A percentile compares a stretch with the other conserved stretches of the same genome.
phyloP scores from a whole-genome alignment of 2,797 vertebrate genomes.

The Enteromius trimaculatus region DNA sequence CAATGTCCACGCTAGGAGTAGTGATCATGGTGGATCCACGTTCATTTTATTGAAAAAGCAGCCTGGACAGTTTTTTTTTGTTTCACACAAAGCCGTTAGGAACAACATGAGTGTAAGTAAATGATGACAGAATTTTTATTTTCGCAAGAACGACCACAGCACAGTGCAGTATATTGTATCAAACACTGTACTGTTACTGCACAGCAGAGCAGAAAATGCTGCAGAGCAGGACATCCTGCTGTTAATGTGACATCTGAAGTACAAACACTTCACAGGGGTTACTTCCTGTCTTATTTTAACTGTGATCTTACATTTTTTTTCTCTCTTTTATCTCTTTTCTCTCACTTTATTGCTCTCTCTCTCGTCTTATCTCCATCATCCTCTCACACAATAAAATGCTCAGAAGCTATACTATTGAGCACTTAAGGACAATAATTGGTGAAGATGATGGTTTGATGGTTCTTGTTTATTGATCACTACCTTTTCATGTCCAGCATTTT shows the following conservation, averaged over 20 bases:
- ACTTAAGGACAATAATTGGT: conserved; percentile 24
- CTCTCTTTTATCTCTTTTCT: not conserved
- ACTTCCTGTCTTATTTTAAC: conserved; percentile 3
- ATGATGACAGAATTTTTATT: not conserved
- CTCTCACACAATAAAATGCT: not conserved
- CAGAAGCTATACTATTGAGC: conserved; percentile 9
- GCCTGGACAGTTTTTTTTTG: no score
- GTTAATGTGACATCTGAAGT: conserved; percentile 9
- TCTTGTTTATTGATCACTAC: conserved; percentile 26
- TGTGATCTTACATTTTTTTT: not conserved
- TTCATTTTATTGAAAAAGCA: not conserved
- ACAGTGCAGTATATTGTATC: not conserved
- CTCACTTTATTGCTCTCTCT: not conserved
- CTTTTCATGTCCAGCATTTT: not conserved
- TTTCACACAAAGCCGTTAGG: not conserved
- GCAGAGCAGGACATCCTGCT: conserved; percentile 4
- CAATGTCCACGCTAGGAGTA: not conserved
- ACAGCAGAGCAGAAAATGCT: not conserved
- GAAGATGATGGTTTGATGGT: conserved; percentile 3
- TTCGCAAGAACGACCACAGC: not conserved
- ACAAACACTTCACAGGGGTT: not conserved
- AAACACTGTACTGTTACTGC: not conserved
- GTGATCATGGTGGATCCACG: not conserved
- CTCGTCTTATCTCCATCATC: not conserved
- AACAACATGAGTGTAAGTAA: not conserved